Conservation (phyloP, 2,113 vertebrate genomes). For the Dolichotis patagonum region DNA sequence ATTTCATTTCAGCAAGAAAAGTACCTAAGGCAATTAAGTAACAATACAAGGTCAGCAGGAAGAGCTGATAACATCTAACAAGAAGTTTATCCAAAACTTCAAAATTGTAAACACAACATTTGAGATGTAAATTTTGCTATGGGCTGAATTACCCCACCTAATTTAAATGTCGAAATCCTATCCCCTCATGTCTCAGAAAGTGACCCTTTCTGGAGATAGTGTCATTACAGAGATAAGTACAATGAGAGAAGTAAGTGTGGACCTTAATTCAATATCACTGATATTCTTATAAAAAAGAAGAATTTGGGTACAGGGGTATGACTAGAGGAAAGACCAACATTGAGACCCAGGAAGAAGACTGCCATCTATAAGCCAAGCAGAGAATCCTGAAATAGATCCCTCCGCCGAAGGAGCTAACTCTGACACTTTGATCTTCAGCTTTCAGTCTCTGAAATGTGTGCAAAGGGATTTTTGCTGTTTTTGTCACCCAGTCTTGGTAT, state of each 20-base stretch:
- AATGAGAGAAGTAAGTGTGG: neutral
- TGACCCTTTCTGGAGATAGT: neutral
- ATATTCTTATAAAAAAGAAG: neutral
- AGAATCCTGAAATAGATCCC: neutral
- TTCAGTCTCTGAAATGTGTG: neutral
- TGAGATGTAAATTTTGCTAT: neutral
- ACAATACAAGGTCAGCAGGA: neutral
- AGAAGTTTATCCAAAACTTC: neutral
- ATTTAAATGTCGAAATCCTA: neutral
- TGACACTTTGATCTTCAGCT: neutral
- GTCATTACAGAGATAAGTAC: constrained; percentile 6
- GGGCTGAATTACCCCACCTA: neutral
- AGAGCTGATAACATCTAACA: neutral
- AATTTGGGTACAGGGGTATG: neutral
- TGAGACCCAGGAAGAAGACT: neutral
- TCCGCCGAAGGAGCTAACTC: neutral
- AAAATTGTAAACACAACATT: constrained; percentile 18
- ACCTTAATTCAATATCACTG: neutral
- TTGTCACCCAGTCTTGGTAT: neutral
- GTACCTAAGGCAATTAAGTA: neutral
- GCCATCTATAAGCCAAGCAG: no score
- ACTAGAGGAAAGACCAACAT: neutral
- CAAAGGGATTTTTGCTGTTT: neutral
- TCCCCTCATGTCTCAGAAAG: neutral
- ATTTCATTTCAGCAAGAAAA: neutral